Base-by-base conservation (phyloP, 35 echinoderm and acorn worm genomes). In the Anneissia japonica region DNA sequence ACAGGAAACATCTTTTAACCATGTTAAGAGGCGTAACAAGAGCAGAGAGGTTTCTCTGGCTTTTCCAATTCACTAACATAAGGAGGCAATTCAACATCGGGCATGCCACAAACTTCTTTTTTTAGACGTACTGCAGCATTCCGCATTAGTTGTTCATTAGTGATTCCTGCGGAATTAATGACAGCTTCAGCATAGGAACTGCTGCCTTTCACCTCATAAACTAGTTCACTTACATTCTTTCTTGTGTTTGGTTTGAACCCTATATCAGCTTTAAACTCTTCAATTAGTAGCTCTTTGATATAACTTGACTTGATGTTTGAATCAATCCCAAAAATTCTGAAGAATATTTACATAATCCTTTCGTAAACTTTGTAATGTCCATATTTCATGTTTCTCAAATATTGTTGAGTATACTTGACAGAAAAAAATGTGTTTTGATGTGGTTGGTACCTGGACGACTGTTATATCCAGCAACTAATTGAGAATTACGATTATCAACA, bases 161-260 rank as follows among this genome's bases (percentile, higher is more conserved):
- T 88, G 6, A 88, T 30, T 31, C 87, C 87, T 3, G 82, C 16
- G 11, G 87, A 88, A 9, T 39, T 72, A 34, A 88, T 56, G 30
- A 79, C 79, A 17, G 79, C 79, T 19, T 88, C 87, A 35, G 82
- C 43, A 35, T 88, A 88, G 23, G 19, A 31, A 83, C 87, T 46
- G 12, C 77, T 79, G 73, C 77, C 87, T 72, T 28, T 30, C 23
- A 56, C 56, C 31, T 88, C 87, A 73, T 83, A 88, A 0, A 88
- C 87, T 30, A 21, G 35, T 40, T 88, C 87, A 82, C 87, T 88
- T 35, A 7, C 37, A 41, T 83, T 88, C 41, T 28, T 41, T 32
- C 73, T 10, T 14, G 0, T 83, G 4, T 79, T 34, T 30, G 35
- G 7, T 0, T 88, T 34, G 46, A 88, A 88, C 3, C 79, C 87